phyloP scores from a whole-genome alignment of 2,888 invertebrate genomes.

The Agrilus biguttatus region DNA sequence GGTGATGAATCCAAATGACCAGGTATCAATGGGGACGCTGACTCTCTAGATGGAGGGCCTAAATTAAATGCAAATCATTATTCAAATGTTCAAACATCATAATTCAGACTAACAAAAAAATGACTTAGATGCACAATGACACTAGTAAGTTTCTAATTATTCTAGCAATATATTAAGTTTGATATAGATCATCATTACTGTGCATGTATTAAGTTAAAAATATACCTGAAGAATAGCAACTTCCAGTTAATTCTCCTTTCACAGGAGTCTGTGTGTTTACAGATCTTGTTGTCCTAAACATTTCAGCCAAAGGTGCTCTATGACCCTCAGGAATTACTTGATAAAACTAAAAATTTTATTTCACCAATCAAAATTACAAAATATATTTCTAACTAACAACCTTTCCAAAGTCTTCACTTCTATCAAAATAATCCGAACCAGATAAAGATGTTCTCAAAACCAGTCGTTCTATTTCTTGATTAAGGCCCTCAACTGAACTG shows the following conservation, averaged over 20 bases:
- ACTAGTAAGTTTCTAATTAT: no score
- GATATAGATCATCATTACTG: background rate
- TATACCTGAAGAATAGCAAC: conserved; percentile 57
- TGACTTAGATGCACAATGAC: background rate
- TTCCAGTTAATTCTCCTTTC: conserved; percentile 44
- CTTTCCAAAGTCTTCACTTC: conserved; percentile 41
- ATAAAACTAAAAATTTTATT: conserved; percentile 19
- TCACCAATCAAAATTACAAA: no score
- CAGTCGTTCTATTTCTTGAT: conserved; percentile 73
- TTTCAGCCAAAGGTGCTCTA: conserved; percentile 67
- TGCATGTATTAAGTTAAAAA: background rate
- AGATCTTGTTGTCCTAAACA: conserved; percentile 51
- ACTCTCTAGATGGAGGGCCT: conserved; percentile 50
- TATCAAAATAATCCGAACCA: conserved; percentile 20
- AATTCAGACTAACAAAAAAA: conserved; percentile 1
- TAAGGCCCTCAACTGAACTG: conserved; percentile 74
- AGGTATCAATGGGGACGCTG: conserved; percentile 51
- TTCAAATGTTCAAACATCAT: conserved; percentile 1
- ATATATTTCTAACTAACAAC: conserved; percentile 20
- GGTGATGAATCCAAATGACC: conserved; percentile 47
- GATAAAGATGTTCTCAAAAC: conserved; percentile 43
- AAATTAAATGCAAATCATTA: conserved; percentile 4
- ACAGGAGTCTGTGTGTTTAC: conserved; percentile 80
- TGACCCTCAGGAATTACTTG: conserved; percentile 75
- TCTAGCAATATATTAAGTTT: no score